phyloP scores from a whole-genome alignment of 1,140 invertebrate genomes.

The Lasaia peninsularis region DNA sequence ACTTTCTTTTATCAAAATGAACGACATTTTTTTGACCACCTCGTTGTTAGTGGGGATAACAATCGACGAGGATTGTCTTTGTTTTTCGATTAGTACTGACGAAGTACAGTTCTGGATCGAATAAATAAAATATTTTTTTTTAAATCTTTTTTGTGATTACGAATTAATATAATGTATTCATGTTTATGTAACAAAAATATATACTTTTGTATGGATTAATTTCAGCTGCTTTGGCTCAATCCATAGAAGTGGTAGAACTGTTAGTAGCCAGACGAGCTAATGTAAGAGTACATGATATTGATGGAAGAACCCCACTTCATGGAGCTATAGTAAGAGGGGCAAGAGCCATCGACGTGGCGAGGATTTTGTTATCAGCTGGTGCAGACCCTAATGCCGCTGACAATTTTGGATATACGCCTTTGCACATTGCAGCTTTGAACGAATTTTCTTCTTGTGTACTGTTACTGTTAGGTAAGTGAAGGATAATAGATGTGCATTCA shows the following conservation, averaged over 20 bases:
- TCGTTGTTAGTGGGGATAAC: no score
- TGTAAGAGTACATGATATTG: conserved; percentile 81
- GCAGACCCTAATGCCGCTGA: conserved; percentile 88
- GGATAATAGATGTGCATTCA: no score
- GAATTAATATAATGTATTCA: no score
- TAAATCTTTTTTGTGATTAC: no score
- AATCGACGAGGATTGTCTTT: no score
- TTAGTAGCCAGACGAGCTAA: conserved; percentile 81
- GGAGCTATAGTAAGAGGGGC: conserved; percentile 87
- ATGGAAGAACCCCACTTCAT: conserved; percentile 88
- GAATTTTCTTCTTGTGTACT: conserved; percentile 88
- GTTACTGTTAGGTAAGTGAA: conserved; percentile 80
- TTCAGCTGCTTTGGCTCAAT: conserved; percentile 85
- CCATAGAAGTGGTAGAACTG: conserved; percentile 83
- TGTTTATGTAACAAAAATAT: neutral
- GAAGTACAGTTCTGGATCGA: no score
- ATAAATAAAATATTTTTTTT: no score
- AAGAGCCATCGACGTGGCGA: conserved; percentile 83
- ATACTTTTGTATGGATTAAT: no score
- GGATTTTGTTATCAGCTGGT: conserved; percentile 81
- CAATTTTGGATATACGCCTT: conserved; percentile 86
- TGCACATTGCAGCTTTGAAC: conserved; percentile 91
- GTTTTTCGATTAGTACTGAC: no score
- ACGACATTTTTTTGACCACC: no score
- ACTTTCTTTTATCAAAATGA: neutral